Evolutionary conservation across 2,797 vertebrate genomes (phyloP).

Genomic region (Squalus acanthias): DNA sequence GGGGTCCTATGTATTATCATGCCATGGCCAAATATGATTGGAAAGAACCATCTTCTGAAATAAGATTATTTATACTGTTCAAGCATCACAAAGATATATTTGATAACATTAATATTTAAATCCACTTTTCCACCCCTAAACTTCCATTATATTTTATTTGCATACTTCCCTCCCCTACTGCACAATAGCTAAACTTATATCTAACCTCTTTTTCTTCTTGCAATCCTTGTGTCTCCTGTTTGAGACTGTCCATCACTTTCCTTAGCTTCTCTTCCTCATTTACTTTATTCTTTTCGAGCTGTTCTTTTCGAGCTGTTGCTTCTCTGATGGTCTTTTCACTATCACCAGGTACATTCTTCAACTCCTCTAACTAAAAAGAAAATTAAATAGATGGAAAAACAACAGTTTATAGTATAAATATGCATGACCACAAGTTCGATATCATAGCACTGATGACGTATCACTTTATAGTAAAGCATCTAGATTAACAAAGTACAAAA

Average conservation of each 20-base stretch:
- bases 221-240: constrained; percentile 80
- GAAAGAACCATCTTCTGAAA: neutral
- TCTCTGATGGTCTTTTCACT: constrained; percentile 73
- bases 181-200: neutral
- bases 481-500: neutral
- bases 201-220: constrained; percentile 88
- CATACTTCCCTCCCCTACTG: neutral
- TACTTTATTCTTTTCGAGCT: constrained; percentile 72
- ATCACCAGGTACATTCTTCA: constrained; percentile 63
- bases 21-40: neutral
- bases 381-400: neutral
- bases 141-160: neutral
- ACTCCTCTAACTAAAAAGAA: constrained; percentile 71
- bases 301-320: constrained; percentile 62
- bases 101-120: neutral
- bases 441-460: neutral
- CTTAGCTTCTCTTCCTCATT: constrained; percentile 77
- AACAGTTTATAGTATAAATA: neutral
- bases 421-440: neutral
- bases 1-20: neutral
- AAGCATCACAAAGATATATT: no score
- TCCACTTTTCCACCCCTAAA: neutral
- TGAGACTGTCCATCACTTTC: constrained; percentile 79
- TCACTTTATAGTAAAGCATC: neutral
- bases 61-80: neutral